A percentile compares a stretch with the other conserved stretches of the same genome.
phyloP scores from a whole-genome alignment of 1,140 invertebrate genomes.

The Acromyrmex heyeri region DNA sequence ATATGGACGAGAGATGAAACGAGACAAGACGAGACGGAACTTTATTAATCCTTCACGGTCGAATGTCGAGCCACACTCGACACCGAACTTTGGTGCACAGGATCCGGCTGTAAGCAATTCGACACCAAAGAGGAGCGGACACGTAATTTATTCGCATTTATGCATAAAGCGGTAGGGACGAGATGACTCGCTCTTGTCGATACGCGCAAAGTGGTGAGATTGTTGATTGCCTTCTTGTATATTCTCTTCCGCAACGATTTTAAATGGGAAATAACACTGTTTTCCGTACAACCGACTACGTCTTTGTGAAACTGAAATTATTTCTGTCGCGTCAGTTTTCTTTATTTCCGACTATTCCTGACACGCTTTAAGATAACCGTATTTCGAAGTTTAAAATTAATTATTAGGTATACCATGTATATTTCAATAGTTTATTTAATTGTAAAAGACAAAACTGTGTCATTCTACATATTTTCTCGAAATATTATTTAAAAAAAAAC shows the following conservation, averaged over 20 bases:
- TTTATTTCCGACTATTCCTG: too few relatives aligned
- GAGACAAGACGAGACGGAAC: slow-evolving; percentile 1
- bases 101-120: slow-evolving; percentile 45
- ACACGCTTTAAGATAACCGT: not conserved
- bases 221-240: slow-evolving; percentile 18
- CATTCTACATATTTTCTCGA: not conserved
- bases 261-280: slow-evolving; percentile 17
- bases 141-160: slow-evolving; percentile 56
- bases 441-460: not conserved
- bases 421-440: not conserved
- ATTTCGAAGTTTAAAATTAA: not conserved
- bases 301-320: slow-evolving; percentile 7
- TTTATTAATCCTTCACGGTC: slow-evolving; percentile 48
- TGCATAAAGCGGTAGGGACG: slow-evolving; percentile 32
- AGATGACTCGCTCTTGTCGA: not conserved
- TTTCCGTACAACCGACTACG: not conserved
- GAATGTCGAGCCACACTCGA: slow-evolving; percentile 33
- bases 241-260: slow-evolving; percentile 14
- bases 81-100: slow-evolving; percentile 30
- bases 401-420: not conserved
- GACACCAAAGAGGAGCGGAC: slow-evolving; percentile 33
- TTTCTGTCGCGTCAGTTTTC: not conserved
- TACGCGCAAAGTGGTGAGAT: not conserved
- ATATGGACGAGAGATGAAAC: not conserved
- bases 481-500: not conserved